Evolutionary conservation across 2,797 vertebrate genomes (phyloP).

Genomic region (Clarias fuscus): DNA sequence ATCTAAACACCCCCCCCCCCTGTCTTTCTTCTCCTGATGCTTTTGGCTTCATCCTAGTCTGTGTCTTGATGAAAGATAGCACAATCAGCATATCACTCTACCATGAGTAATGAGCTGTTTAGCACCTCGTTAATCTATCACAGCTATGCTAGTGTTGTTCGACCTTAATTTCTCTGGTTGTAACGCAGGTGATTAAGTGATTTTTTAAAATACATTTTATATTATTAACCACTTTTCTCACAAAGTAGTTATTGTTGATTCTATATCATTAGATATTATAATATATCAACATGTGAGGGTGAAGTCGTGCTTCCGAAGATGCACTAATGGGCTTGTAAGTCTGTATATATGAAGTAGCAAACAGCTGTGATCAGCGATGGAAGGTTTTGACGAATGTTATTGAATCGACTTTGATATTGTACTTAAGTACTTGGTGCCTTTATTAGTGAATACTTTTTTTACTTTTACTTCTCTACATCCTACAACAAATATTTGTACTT

Average conservation of each 20-base stretch:
- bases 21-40: constrained; percentile 24
- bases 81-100: constrained; percentile 37
- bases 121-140: constrained; percentile 63
- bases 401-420: no score
- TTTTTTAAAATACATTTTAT: not conserved
- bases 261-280: not conserved
- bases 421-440: no score
- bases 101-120: constrained; percentile 63
- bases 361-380: not conserved
- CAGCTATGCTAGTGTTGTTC: constrained; percentile 57
- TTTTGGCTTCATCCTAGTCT: not conserved
- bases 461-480: no score
- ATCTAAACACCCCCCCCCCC: constrained; percentile 46
- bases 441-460: no score
- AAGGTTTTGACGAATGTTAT: no score
- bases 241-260: not conserved
- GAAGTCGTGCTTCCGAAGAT: not conserved
- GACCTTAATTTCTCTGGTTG: constrained; percentile 67
- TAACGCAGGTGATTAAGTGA: constrained; percentile 45
- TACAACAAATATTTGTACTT: no score
- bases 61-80: constrained; percentile 55
- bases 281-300: not conserved
- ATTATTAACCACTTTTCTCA: not conserved
- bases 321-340: not conserved
- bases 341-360: not conserved